Evolutionary conservation across 23 tunicate species (phyloP).

Genomic region (Ciona savignyi): DNA sequence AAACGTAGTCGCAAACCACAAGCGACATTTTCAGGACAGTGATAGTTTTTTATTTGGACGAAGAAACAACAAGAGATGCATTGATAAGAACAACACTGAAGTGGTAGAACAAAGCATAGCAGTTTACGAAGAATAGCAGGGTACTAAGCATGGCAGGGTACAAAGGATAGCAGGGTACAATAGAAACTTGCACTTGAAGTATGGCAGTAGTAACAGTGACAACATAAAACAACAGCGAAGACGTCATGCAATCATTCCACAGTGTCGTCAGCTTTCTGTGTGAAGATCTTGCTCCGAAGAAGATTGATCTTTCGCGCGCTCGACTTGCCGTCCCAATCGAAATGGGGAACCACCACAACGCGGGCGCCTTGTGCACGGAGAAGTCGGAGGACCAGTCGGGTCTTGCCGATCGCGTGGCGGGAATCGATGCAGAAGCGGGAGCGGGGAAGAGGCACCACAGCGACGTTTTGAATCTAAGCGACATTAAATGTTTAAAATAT

Average conservation of each 20-base stretch:
- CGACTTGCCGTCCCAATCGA: slow-evolving; percentile 80
- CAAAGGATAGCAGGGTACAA: background rate
- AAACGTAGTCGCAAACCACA: no score
- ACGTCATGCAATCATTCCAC: background rate
- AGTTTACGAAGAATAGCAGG: background rate
- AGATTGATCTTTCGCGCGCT: slow-evolving; percentile 26
- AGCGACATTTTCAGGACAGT: no score
- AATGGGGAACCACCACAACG: slow-evolving; percentile 82
- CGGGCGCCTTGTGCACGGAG: slow-evolving; percentile 95
- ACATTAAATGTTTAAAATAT: no score
- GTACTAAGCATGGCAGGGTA: background rate
- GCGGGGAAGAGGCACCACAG: slow-evolving; percentile 80
- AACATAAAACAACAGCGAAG: no score
- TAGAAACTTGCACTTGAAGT: background rate
- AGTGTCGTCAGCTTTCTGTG: slow-evolving; percentile 64
- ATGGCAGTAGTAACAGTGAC: background rate
- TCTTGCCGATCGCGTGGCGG: slow-evolving; percentile 81
- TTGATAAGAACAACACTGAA: background rate
- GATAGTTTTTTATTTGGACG: background rate
- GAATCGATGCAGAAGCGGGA: slow-evolving; percentile 86
- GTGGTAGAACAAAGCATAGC: background rate
- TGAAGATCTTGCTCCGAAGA: slow-evolving; percentile 56
- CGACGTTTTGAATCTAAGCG: slow-evolving; percentile 78
- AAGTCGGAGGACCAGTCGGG: slow-evolving; percentile 74
- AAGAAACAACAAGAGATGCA: background rate